phyloP scores from a whole-genome alignment of 2,888 invertebrate genomes.

The Eupithecia inturbata region DNA sequence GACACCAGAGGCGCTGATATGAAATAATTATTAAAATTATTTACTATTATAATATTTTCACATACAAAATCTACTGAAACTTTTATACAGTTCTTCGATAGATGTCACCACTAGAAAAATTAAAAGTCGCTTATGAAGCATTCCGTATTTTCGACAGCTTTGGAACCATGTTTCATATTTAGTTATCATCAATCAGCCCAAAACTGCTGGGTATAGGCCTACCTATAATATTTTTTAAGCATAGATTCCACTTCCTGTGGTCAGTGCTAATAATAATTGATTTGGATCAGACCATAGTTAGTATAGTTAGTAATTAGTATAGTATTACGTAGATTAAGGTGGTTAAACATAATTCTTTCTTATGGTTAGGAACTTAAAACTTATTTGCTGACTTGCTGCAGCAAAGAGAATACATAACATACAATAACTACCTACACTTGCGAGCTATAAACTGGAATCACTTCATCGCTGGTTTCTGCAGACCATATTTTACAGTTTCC shows the following conservation, averaged over 20 bases:
- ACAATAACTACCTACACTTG: too few relatives aligned
- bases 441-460: too few relatives aligned
- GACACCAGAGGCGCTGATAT: not conserved
- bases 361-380: too few relatives aligned
- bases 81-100: not conserved
- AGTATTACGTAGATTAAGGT: too few relatives aligned
- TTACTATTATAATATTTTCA: not conserved
- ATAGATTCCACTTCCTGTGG: not conserved
- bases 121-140: conserved; percentile 3
- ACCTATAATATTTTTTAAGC: not conserved
- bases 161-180: not conserved
- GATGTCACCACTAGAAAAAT: conserved; percentile 1
- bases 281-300: too few relatives aligned
- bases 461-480: too few relatives aligned
- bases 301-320: too few relatives aligned
- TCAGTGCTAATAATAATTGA: not conserved
- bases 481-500: too few relatives aligned
- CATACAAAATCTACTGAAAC: not conserved
- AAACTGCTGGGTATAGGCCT: not conserved
- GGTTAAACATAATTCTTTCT: too few relatives aligned
- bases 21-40: too few relatives aligned
- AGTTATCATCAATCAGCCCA: not conserved
- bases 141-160: not conserved
- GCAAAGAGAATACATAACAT: too few relatives aligned
- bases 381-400: too few relatives aligned